Percentiles rank a stretch among this genome's conserved stretches.
phyloP scores from a whole-genome alignment of 2,797 vertebrate species.

The Gymnopithys bicolor region DNA sequence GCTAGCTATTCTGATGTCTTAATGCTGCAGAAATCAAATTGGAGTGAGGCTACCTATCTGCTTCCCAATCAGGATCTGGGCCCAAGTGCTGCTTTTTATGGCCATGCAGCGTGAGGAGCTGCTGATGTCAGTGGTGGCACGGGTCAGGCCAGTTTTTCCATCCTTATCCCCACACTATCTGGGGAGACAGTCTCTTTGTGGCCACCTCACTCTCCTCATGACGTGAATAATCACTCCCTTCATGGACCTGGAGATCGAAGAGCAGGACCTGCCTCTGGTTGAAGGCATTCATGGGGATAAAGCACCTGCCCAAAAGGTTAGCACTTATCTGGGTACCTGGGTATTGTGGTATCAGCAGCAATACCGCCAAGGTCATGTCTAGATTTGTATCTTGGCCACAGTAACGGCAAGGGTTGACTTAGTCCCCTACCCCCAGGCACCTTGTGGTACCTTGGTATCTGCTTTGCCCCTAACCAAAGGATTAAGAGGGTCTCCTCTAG shows the following conservation, averaged over 20 bases:
- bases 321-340: background rate
- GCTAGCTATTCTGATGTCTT: conserved; percentile 64
- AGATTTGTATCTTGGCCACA: background rate
- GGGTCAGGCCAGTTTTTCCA: conserved; percentile 35
- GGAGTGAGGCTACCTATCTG: conserved; percentile 61
- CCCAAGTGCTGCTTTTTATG: conserved; percentile 68
- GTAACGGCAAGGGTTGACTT: background rate
- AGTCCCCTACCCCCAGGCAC: background rate
- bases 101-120: conserved; percentile 11
- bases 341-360: background rate
- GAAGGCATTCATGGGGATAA: background rate
- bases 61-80: conserved; percentile 49
- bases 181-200: background rate
- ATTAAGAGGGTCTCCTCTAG: background rate
- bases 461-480: background rate
- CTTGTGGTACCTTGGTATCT: background rate
- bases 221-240: background rate
- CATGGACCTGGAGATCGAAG: background rate
- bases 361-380: background rate
- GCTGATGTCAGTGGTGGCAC: conserved; percentile 33
- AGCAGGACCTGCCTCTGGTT: background rate
- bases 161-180: background rate
- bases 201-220: background rate
- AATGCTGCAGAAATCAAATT: conserved; percentile 67
- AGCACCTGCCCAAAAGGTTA: background rate